Base-by-base conservation (phyloP, 2,888 invertebrate genomes). In the Xanthia togata region DNA sequence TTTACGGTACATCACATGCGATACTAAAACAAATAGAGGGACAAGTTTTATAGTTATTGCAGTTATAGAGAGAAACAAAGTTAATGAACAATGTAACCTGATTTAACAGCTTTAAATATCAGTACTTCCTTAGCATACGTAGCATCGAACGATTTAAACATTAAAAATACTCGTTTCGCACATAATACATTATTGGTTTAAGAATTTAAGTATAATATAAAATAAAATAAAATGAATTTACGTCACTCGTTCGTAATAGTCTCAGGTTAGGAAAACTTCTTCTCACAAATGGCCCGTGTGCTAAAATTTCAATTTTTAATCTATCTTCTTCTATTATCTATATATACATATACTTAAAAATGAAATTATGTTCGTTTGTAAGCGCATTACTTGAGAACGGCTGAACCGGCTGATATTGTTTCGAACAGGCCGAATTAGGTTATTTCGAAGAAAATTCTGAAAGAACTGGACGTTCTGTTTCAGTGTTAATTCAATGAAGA, bases 1-100 rank as follows among this genome's bases (percentile, higher is more conserved):
- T 81, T 79, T 82, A 63, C 50, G 35, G 55, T 57, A 72, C n/a
- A 41, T 64, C 20, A 57, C 20, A 38, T 5, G 6, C 35, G 38
- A 38, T 55, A 63, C n/a, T 53, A 53, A 55, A 62, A 71, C 26
- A 55, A 55, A 38, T 47, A 55, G 14, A 70, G 14, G 11, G 1
- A 14, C 20, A 47, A 44, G 2, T 47, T 38, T 14, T 26, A 17
- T 47, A 17, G 38, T 31, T 38, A 62, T 70, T 38, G 23, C 6
- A 8, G 26, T 41, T 76, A 31, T 1, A 31, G 14, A 3, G 31
- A 31, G 47, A 62, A 38, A 72, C n/a, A 55, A 62, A n/a, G 6
- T n/a, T 44, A 55, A n/a, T 79, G 23, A 6, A 26, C 23, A 44
- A 79, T 47, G 35, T 1, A 79, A 53, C 50, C 12, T n/a, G 26